Evolutionary conservation across 1,140 invertebrate genomes (phyloP).

Genomic region (Calephelis virginiensis): DNA sequence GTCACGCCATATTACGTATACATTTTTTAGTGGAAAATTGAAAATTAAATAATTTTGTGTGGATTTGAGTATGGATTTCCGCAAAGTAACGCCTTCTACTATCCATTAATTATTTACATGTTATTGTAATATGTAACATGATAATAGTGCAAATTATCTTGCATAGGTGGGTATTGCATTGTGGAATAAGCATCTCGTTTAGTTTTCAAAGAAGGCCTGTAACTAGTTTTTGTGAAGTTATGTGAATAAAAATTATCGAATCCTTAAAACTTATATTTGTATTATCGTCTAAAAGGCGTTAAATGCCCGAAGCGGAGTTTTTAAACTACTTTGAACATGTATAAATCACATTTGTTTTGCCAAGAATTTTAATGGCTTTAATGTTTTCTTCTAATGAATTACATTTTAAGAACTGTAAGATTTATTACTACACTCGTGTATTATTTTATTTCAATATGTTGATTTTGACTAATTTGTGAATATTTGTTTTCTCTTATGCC

Average conservation of each 20-base stretch:
- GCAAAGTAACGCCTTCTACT: no score
- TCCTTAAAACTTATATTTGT: background rate
- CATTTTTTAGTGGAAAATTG: no score
- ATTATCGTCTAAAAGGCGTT: background rate
- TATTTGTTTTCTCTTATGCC: background rate
- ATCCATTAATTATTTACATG: no score
- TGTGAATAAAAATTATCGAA: background rate
- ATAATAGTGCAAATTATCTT: no score
- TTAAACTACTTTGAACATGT: conserved; percentile 6
- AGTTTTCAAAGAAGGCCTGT: no score
- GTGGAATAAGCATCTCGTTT: no score
- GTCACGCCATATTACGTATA: no score
- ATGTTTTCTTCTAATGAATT: conserved; percentile 9
- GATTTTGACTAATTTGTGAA: background rate
- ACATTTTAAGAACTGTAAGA: conserved; percentile 15
- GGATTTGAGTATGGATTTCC: no score
- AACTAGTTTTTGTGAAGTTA: background rate
- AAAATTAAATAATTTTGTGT: no score
- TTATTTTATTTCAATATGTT: conserved; percentile 9
- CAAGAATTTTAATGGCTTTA: conserved; percentile 6
- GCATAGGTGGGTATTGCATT: no score
- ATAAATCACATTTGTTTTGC: conserved; percentile 16
- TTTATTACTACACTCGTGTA: background rate
- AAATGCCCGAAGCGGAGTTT: background rate
- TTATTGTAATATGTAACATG: no score